Evolutionary conservation across 2,113 vertebrate genomes (phyloP).

Genomic region (Cephalopterus ornatus): DNA sequence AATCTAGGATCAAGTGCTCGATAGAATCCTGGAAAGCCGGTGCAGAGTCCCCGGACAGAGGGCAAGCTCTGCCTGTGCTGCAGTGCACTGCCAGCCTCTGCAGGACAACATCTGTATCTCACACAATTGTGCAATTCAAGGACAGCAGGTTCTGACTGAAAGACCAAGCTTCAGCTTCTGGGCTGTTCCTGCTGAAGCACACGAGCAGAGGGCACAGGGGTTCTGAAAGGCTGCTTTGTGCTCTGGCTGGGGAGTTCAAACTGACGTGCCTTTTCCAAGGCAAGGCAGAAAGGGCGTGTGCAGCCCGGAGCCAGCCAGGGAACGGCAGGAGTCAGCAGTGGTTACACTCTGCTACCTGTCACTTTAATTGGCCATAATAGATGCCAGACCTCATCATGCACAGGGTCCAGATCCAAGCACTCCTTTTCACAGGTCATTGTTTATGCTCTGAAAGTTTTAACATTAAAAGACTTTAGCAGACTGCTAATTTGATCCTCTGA

Average conservation of each 20-base stretch:
- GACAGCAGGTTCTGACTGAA: not conserved
- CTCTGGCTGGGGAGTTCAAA: not conserved
- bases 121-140: not conserved
- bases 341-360: constrained; percentile 57
- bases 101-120: not conserved
- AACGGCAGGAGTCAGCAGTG: not conserved
- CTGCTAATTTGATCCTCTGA: constrained; percentile 15
- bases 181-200: not conserved
- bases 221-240: constrained; percentile 34
- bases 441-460: constrained; percentile 31
- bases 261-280: not conserved
- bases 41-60: not conserved
- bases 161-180: not conserved
- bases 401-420: constrained; percentile 15
- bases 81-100: not conserved
- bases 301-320: not conserved
- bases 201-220: not conserved
- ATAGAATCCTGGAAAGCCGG: not conserved
- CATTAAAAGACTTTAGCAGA: constrained; percentile 28
- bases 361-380: constrained; percentile 52
- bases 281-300: not conserved
- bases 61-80: not conserved
- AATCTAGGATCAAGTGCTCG: not conserved
- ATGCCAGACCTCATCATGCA: constrained; percentile 19
- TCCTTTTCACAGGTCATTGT: constrained; percentile 28